Conservation (phyloP, 2,797 vertebrate species). For the Sebastes hubbsi region DNA sequence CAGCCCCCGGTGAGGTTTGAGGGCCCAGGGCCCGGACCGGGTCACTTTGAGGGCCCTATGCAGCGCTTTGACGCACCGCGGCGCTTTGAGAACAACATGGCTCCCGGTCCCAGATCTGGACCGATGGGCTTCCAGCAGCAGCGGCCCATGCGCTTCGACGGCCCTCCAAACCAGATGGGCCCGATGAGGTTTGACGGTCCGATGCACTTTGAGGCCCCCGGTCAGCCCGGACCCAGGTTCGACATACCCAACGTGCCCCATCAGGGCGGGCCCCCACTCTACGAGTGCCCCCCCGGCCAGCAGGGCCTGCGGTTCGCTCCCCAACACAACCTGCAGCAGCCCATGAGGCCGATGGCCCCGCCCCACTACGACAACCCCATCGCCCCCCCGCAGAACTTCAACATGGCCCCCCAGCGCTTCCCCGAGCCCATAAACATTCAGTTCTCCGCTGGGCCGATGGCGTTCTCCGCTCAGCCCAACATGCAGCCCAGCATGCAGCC, state of each 20-base stretch:
- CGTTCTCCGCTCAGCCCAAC: slow-evolving; percentile 79
- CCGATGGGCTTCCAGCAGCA: slow-evolving; percentile 82
- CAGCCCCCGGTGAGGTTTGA: slow-evolving; percentile 71
- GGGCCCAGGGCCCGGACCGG: slow-evolving; percentile 79
- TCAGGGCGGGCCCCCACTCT: slow-evolving; percentile 83
- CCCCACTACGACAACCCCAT: slow-evolving; percentile 71
- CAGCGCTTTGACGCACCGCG: slow-evolving; percentile 79
- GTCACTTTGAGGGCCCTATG: slow-evolving; percentile 87
- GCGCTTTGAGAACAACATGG: slow-evolving; percentile 86
- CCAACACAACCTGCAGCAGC: slow-evolving; percentile 73
- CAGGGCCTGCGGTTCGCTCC: slow-evolving; percentile 78
- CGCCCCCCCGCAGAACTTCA: slow-evolving; percentile 79
- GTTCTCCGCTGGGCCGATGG: slow-evolving; percentile 81
- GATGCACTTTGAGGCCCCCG: slow-evolving; percentile 78
- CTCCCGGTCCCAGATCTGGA: slow-evolving; percentile 40
- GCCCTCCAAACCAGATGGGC: slow-evolving; percentile 65
- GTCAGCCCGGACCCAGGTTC: slow-evolving; percentile 80
- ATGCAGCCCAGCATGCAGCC: slow-evolving; percentile 84
- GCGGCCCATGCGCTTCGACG: slow-evolving; percentile 80
- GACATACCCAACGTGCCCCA: slow-evolving; percentile 76
- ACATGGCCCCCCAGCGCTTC: slow-evolving; percentile 81
- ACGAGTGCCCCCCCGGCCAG: slow-evolving; percentile 85
- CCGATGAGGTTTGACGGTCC: slow-evolving; percentile 83
- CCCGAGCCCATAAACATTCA: slow-evolving; percentile 82
- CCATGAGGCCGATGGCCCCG: slow-evolving; percentile 71